A percentile compares a stretch with the other conserved stretches of the same genome.
phyloP scores from a whole-genome alignment of 1,140 invertebrate species.

The Stegodyphus dumicola region DNA sequence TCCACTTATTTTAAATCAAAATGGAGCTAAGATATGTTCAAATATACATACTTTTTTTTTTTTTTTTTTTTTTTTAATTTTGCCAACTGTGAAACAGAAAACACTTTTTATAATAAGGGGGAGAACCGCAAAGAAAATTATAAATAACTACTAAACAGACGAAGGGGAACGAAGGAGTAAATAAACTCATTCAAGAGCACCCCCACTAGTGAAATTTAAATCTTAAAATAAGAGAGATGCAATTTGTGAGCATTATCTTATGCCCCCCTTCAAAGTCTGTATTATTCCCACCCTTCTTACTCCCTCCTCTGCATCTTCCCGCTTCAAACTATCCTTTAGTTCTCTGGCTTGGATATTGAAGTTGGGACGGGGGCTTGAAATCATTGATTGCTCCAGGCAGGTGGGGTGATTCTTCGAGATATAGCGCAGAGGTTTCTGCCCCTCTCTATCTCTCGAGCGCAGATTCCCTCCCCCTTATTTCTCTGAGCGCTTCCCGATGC shows the following conservation, averaged over 20 bases:
- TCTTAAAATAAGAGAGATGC: constrained; percentile 51
- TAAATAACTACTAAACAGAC: constrained; percentile 8
- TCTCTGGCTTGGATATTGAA: constrained; percentile 10
- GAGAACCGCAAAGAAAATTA: background rate
- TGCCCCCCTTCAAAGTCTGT: background rate
- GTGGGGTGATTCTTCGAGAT: constrained; percentile 29
- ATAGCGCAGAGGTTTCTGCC: constrained; percentile 27
- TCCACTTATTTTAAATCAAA: constrained; percentile 52
- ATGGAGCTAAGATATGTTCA: constrained; percentile 30
- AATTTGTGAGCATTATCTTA: constrained; percentile 49
- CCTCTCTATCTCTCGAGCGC: background rate
- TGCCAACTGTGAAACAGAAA: constrained; percentile 2
- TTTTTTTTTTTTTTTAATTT: constrained; percentile 42
- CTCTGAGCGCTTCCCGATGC: background rate
- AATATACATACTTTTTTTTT: constrained; percentile 42
- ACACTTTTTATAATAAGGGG: background rate
- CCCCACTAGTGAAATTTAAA: constrained; percentile 31
- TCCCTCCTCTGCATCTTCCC: constrained; percentile 10
- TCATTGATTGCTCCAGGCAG: constrained; percentile 57
- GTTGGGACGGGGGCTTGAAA: constrained; percentile 9
- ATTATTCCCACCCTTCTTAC: background rate
- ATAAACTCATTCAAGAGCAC: background rate
- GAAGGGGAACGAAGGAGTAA: background rate
- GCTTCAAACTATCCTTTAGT: background rate
- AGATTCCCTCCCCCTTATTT: background rate